Evolutionary conservation across 2,888 invertebrate genomes (phyloP).

Genomic region (Caenorhabditis sp.): DNA sequence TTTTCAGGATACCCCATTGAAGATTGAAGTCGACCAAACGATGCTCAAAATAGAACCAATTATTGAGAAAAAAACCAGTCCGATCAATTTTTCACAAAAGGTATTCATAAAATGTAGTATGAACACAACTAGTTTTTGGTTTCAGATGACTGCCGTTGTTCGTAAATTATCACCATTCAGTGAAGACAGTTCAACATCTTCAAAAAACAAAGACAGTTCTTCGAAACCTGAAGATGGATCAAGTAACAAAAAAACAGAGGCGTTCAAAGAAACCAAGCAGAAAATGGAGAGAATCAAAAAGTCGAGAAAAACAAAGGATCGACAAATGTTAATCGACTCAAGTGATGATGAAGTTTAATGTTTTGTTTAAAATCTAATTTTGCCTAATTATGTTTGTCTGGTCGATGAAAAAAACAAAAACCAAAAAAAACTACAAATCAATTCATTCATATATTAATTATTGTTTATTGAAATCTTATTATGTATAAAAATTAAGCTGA

Average conservation of each 20-base stretch:
- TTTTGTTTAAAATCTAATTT: too few relatives aligned
- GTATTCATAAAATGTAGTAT: background rate
- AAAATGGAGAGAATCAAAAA: constrained; percentile 38
- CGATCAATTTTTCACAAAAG: constrained; percentile 39
- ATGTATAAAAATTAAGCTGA: background rate
- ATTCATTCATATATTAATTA: background rate
- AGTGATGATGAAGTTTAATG: constrained; percentile 34
- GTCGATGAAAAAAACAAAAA: too few relatives aligned
- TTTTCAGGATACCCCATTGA: constrained; percentile 28
- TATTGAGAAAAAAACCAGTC: constrained; percentile 30
- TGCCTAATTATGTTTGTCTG: too few relatives aligned
- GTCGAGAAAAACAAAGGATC: constrained; percentile 35
- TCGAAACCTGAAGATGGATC: background rate
- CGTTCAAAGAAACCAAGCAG: constrained; percentile 37
- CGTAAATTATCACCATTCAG: constrained; percentile 45
- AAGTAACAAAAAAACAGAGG: background rate
- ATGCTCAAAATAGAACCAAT: constrained; percentile 2
- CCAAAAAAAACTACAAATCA: too few relatives aligned
- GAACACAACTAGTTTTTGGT: constrained; percentile 11
- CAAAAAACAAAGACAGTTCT: background rate
- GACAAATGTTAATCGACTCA: constrained; percentile 40
- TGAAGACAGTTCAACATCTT: constrained; percentile 28
- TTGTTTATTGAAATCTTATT: background rate
- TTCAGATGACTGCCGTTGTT: constrained; percentile 44
- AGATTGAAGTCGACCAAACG: constrained; percentile 20